Conservation (phyloP, 2,888 invertebrate genomes). For the Phaonia tiefii region DNA sequence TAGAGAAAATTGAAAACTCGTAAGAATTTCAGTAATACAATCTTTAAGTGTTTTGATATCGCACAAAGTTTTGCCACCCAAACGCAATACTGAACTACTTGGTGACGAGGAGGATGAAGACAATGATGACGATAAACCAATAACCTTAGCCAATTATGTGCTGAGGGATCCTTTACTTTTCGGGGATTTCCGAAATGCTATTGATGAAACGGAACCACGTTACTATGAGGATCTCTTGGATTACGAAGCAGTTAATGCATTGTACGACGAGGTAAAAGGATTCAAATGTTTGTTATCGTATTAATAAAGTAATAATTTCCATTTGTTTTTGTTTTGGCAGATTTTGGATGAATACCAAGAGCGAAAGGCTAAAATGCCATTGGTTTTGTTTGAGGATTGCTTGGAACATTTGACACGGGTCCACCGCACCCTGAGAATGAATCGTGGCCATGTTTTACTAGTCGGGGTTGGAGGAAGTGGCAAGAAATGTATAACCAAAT, state of each 20-base stretch:
- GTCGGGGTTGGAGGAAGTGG: slow-evolving; percentile 95
- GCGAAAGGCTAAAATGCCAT: slow-evolving; percentile 85
- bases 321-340: slow-evolving; percentile 78
- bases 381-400: slow-evolving; percentile 95
- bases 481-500: slow-evolving; percentile 89
- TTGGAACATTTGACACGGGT: slow-evolving; percentile 94
- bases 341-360: slow-evolving; percentile 94
- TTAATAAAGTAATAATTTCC: neutral
- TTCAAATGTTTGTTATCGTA: neutral
- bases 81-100: neutral
- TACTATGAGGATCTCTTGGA: slow-evolving; percentile 94
- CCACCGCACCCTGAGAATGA: slow-evolving; percentile 91
- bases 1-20: no score
- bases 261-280: slow-evolving; percentile 89
- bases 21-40: no score
- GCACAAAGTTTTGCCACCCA: no score
- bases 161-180: slow-evolving; percentile 91
- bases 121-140: slow-evolving; percentile 60
- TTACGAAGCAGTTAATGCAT: slow-evolving; percentile 92
- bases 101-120: slow-evolving; percentile 35
- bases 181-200: slow-evolving; percentile 93
- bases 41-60: no score
- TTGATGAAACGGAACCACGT: slow-evolving; percentile 89
- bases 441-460: slow-evolving; percentile 89
- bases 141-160: slow-evolving; percentile 84